These are phyloP conservation scores for Limanda limanda DNA, from an alignment of 2,113 vertebrate species.

Conservation along the genomic window DNA sequence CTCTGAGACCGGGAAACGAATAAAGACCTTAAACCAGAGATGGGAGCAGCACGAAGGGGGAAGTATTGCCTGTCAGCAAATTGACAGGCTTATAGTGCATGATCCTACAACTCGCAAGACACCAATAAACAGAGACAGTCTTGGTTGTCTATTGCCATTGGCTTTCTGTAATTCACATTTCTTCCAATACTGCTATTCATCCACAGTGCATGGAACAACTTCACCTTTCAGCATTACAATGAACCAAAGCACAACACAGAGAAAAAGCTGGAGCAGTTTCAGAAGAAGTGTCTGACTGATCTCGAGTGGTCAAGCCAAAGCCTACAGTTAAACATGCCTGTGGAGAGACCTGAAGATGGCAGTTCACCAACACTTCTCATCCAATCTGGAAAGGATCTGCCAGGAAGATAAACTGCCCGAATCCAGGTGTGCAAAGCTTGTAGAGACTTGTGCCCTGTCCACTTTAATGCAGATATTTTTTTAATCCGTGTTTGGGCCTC, in stretches of 20 bases:
- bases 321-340: neutral
- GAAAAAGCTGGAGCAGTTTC: neutral
- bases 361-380: neutral
- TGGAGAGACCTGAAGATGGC: neutral
- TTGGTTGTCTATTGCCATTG: too few species aligned
- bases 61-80: too few species aligned
- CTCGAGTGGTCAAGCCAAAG: neutral
- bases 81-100: too few species aligned
- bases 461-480: too few species aligned
- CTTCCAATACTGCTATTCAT: too few species aligned
- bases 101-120: too few species aligned
- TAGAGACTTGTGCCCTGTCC: neutral
- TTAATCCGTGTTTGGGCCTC: too few species aligned
- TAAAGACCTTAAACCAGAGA: too few species aligned
- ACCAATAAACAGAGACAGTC: too few species aligned
- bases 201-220: neutral
- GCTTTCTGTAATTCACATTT: too few species aligned
- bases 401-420: neutral
- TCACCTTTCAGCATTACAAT: neutral
- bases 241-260: neutral
- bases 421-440: neutral
- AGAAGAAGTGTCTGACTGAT: neutral
- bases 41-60: too few species aligned
- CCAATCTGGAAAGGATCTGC: neutral
- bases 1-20: too few species aligned